Base-by-base conservation (phyloP, 2,797 vertebrate species). In the Hafferia zeledoni region DNA sequence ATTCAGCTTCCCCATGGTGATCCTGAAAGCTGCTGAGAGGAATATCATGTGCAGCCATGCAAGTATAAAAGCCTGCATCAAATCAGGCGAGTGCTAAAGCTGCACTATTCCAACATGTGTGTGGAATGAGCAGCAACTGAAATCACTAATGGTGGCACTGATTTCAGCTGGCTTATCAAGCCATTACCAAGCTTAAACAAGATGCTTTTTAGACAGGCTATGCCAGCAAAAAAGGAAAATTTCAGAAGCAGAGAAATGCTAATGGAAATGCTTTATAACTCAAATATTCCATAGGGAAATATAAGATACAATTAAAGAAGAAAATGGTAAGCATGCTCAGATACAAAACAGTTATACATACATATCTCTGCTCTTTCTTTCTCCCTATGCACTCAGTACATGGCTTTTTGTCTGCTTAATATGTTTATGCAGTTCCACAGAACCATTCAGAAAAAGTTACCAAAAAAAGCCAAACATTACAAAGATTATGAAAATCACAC, bases 11-110 rank as follows among this genome's bases (percentile, higher is more conserved):
- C 86, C 78, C 44, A 30, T 2, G 0, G 77, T 20, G 77, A 84
- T 79, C 37, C 77, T 87, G 92, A 91, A 87, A 8, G 59, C 63
- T 84, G 67, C 79, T 92, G 90, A 81, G 79, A 86, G 47, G n/a
- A 84, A 43, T 75, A 77, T 57, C 49, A 18, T 9, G 53, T 75
- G 83, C 78, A 85, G 83, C 53, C 5, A 0, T 59, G 77, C 77
- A 69, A 52, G 24, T 15, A 86, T 16, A 81, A 95, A 91, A 93
- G 69, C 59, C 63, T 67, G 37, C 60, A 39, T 9, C 52, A 87
- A 82, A 87, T 56, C 60, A 90, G 70, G 52, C 6, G 0, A 93
- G 68, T 9, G 0, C 23, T 81, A 70, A 84, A 89, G 59, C 94
- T 75, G 59, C 19, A 5, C 44, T 28, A 8, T 39, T 74, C 33